Evolutionary conservation across 2,888 invertebrate species (phyloP), one percentile per base, ranked within the genome.

Genomic region (Lingula anatina): DNA sequence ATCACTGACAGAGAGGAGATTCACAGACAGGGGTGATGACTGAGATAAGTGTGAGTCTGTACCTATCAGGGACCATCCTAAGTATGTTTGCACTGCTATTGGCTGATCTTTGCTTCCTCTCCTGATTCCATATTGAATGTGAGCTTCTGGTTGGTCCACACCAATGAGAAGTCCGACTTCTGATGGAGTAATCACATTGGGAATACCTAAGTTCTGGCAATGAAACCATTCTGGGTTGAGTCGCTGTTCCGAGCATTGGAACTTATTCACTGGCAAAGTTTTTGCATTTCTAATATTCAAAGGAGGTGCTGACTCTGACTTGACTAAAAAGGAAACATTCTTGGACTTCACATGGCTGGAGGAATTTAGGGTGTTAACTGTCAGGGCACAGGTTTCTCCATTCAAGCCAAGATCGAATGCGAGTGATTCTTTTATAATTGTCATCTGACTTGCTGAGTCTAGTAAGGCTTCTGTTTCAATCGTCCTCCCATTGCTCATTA

Each of bases 381-480:
- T 41, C 5, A 41, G 42, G 5, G 42, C 5, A 7, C 5, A 15
- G 4, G 5, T 7, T 5, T 5, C 5, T 41, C 42, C 42, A 24
- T 41, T 41, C 15, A 41, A 5, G n/a, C 21, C 21, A 5, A 41
- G 21, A 7, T 41, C 9, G 4, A n/a, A 12, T 7, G 42, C 42
- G 5, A 41, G 21, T 3, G 23, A 5, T 5, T 21, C 23, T n/a
- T 41, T 41, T 5, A 41, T 21, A 25, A 41, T 21, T 5, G 24
- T 41, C 25, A 41, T 41, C 42, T 41, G 24, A 20, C 42, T 41
- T 5, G 42, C 42, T 5, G 42, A 41, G n/a, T 41, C 42, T 7
- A 41, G 42, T 5, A 41, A 20, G n/a, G 42, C 42, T 4, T 24
- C 23, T 12, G 42, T 41, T 12, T 7, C 3, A 5, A 41, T n/a